Base-by-base conservation (phyloP, 2,888 invertebrate genomes). In the Griposia aprilina region DNA sequence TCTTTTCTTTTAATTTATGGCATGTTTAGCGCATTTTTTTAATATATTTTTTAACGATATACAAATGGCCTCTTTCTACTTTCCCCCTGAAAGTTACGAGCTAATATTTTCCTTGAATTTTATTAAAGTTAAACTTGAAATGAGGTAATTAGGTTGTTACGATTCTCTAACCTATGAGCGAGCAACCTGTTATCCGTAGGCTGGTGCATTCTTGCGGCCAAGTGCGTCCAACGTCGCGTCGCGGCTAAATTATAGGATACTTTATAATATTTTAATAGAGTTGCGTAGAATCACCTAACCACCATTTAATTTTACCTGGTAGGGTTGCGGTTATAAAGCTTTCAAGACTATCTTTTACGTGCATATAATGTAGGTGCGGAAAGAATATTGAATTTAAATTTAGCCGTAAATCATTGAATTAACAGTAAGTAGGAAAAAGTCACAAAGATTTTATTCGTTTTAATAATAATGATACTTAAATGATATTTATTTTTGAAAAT, bases 101-200 rank as follows among this genome's bases (percentile, higher is more conserved):
- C 0, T 6, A 23, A 15, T n/a, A 55, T 52, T 52, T 73, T 62
- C 11, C 23, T 48, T 41, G 20, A 30, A 36, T 36, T 73, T 57
- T n/a, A 17, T 57, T 55, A 11, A 55, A 59, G 50, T 10, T 36
- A 13, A 15, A 50, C 7, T 1, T 73, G 50, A 75, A 87, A 80
- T 71, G 74, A 74, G 81, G 78, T 55, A 85, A 80, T 82, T 70
- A 80, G 82, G 82, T 84, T 83, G 84, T 82, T 84, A 81, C 85
- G 83, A 71, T 84, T 83, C 75, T 86, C 71, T 67, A 70, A 23
- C n/a, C 74, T 67, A 83, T 78, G 81, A 63, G 77, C 50, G 45
- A 63, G 65, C 67, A 80, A 88, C 87, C 85, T 78, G 87, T 87
- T 80, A 76, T 55, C 41, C 26, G 72, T 81, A 45, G 36, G 57